These are phyloP conservation scores for Okapia johnstoni DNA, from an alignment of 2,113 vertebrate genomes.

Conservation along the genomic window DNA sequence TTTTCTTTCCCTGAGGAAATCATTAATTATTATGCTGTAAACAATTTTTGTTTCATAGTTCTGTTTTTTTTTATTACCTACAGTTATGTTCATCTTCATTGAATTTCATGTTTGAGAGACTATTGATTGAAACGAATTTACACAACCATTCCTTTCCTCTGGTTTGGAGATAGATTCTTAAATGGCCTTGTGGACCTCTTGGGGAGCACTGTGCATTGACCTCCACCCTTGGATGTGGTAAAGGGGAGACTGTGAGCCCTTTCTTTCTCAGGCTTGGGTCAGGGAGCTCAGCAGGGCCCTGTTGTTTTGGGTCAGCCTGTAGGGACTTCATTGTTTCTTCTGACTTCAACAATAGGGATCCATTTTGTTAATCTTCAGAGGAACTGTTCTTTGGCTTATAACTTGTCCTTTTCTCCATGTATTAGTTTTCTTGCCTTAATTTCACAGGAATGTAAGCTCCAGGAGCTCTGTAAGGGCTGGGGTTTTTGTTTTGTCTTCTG, in stretches of 20 bases:
- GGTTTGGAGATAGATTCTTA: background rate
- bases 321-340: background rate
- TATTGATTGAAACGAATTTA: background rate
- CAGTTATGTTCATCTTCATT: background rate
- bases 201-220: background rate
- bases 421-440: background rate
- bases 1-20: background rate
- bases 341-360: background rate
- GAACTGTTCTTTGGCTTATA: background rate
- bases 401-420: background rate
- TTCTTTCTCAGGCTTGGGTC: background rate
- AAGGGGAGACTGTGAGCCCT: background rate
- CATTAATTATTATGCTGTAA: background rate
- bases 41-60: background rate
- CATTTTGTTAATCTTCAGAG: background rate
- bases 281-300: background rate
- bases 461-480: background rate
- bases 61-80: background rate
- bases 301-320: background rate
- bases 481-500: constrained; percentile 13
- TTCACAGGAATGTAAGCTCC: background rate
- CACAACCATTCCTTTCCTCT: background rate
- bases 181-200: background rate
- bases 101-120: constrained; percentile 36
- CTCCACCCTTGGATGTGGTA: background rate